Percentiles rank a stretch among this genome's conserved stretches.
Evolutionary conservation across 2,888 invertebrate genomes (phyloP).

Genomic region (Oxycera nigricornis): DNA sequence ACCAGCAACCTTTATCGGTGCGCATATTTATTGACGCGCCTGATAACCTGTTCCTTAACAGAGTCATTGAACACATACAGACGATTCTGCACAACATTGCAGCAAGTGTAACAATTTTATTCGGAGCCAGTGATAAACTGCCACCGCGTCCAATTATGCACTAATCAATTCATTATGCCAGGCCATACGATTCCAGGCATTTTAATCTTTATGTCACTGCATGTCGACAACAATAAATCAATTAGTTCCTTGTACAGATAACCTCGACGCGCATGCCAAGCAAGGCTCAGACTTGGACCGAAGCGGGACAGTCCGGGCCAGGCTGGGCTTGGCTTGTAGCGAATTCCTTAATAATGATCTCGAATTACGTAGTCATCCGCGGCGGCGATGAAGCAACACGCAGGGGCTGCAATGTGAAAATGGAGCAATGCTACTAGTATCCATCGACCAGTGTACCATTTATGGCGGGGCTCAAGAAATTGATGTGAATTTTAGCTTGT

Average conservation of each 20-base stretch:
- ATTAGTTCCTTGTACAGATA: conserved; percentile 32
- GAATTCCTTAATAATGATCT: conserved; percentile 40
- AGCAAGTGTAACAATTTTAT: conserved; percentile 20
- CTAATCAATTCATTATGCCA: conserved; percentile 22
- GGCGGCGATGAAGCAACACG: not conserved
- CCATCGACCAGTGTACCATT: not conserved
- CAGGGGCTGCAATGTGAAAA: not conserved
- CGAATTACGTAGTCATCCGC: conserved; percentile 18
- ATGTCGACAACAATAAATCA: conserved; percentile 37
- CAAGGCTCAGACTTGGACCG: not conserved
- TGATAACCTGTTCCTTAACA: not conserved
- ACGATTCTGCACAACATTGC: not conserved
- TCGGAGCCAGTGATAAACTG: conserved; percentile 25
- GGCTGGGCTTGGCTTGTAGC: not conserved
- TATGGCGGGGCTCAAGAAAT: not conserved
- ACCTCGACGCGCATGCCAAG: not conserved
- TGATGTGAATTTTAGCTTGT: not conserved
- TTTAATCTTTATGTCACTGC: conserved; percentile 38
- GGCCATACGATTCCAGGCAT: not conserved
- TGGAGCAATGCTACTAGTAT: not conserved
- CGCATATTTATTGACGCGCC: not conserved
- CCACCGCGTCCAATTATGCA: conserved; percentile 32
- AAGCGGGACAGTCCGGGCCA: not conserved
- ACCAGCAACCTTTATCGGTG: too few relatives aligned
- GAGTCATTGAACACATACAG: not conserved